Percentiles rank a stretch among this genome's conserved stretches.
Conservation (phyloP, 2,888 invertebrate genomes). For the Odontothrips loti region DNA sequence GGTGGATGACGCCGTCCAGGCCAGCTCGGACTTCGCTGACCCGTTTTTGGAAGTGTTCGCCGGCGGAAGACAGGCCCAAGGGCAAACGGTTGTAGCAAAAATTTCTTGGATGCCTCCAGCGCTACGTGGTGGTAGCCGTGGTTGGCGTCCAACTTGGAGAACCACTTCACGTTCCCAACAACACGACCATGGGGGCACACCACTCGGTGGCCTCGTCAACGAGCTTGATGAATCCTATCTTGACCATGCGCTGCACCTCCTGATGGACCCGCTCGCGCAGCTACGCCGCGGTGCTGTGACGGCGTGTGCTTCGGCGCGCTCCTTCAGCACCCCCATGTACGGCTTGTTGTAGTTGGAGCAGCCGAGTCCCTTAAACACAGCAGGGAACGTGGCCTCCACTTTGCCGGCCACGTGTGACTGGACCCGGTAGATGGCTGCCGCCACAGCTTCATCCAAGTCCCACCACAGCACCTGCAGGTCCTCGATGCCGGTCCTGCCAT, state of each 20-base stretch:
- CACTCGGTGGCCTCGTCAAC: constrained; percentile 42
- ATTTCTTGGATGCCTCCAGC: neutral
- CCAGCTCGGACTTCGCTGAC: too few relatives aligned
- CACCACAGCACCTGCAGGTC: neutral
- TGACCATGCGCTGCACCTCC: constrained; percentile 41
- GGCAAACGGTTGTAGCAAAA: too few relatives aligned
- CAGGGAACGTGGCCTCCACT: neutral
- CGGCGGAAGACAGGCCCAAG: too few relatives aligned
- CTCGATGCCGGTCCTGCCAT: neutral
- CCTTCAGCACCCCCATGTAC: constrained; percentile 34
- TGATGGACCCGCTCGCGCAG: constrained; percentile 40
- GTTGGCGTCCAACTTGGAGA: constrained; percentile 4
- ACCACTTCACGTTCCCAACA: neutral
- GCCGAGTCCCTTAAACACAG: neutral
- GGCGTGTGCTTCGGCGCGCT: constrained; percentile 39
- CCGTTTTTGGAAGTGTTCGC: too few relatives aligned
- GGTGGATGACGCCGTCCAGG: too few relatives aligned
- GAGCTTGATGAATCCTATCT: constrained; percentile 40
- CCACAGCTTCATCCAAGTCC: neutral
- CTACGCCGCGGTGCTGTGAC: constrained; percentile 40
- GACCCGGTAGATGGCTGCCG: neutral
- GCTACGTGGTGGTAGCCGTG: neutral
- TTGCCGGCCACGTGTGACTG: too few relatives aligned
- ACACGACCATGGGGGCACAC: constrained; percentile 43
- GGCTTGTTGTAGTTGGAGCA: neutral